A percentile compares a stretch with the other conserved stretches of the same genome.
These are phyloP conservation scores for Thelaira solivaga DNA, from an alignment of 2,888 invertebrate genomes.

Conservation along the genomic window DNA sequence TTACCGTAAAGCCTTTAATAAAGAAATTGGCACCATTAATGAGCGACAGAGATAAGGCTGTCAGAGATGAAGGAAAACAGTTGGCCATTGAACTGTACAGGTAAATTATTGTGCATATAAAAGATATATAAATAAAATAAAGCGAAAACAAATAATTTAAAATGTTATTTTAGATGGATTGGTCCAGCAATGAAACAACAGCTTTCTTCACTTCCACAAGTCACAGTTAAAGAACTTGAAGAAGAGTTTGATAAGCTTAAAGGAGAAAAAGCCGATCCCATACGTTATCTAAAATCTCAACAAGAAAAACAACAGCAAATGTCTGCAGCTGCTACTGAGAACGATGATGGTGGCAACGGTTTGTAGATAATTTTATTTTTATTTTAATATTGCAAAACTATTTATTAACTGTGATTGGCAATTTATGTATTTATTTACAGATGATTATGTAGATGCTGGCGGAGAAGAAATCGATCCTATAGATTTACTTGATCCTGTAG, in stretches of 20 bases:
- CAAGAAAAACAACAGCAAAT: slow-evolving; percentile 76
- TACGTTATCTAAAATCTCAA: slow-evolving; percentile 75
- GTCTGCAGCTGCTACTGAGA: slow-evolving; percentile 75
- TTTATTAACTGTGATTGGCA: neutral
- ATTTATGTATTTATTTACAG: slow-evolving; percentile 56
- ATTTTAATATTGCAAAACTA: neutral
- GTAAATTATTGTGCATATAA: slow-evolving; percentile 73
- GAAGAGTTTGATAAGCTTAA: slow-evolving; percentile 88
- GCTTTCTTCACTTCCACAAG: slow-evolving; percentile 90
- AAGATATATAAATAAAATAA: neutral
- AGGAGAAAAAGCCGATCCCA: slow-evolving; percentile 74
- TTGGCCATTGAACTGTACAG: slow-evolving; percentile 95
- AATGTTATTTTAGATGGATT: slow-evolving; percentile 89
- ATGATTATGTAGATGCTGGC: slow-evolving; percentile 78
- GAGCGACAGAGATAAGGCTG: slow-evolving; percentile 93
- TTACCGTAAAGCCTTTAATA: slow-evolving; percentile 90
- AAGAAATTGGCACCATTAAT: slow-evolving; percentile 91
- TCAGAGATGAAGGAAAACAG: slow-evolving; percentile 93
- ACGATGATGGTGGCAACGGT: slow-evolving; percentile 77
- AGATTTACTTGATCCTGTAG: slow-evolving; percentile 93
- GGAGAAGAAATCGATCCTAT: slow-evolving; percentile 88
- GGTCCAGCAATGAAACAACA: slow-evolving; percentile 90
- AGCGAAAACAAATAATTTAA: neutral
- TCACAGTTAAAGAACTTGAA: slow-evolving; percentile 92
- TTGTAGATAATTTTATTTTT: slow-evolving; percentile 54